Base-by-base conservation (phyloP, 2,888 invertebrate genomes). In the Resseliella maxima region DNA sequence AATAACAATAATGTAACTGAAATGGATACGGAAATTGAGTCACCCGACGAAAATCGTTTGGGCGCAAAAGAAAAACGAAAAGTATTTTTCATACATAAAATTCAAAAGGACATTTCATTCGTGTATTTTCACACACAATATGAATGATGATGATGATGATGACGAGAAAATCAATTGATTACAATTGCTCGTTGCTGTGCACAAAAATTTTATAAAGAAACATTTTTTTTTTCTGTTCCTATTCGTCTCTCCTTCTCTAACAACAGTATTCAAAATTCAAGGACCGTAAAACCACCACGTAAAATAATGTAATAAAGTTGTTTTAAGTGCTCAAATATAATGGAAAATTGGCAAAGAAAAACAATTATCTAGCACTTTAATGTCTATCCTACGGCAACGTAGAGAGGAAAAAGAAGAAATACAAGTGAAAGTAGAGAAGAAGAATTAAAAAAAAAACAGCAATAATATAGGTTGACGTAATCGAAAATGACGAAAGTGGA, bases 331-430 rank as follows among this genome's bases (percentile, higher is more conserved):
- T 31, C 72, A 2, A 72, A 35, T 31, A 72, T 27, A 72, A 72
- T 72, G 72, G 72, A 72, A 59, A 72, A 31, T 31, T 72, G 72
- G 72, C 31, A n/a, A 27, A 15, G 31, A 72, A 72, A 31, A 72
- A 35, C 72, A 72, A 27, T 72, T 72, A 31, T 12, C 10, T 72
- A 59, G 72, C 72, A 31, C 35, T 72, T 72, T 72, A 72, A 72
- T 72, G 72, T 72, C 72, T 72, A 72, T 72, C 72, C 72, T 72
- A 1, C 72, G 72, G 72, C 72, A 72, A 72, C 72, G 0, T 31
- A 59, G 6, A 41, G 41, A 18, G 46, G 31, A 12, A 72, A 31
- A 72, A 72, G 12, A 24, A 24, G 6, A 41, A 5, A 41, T 12
- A 41, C 41, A 41, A n/a, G n/a, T n/a, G n/a, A n/a, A n/a, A n/a